Evolutionary conservation across 2,888 invertebrate species (phyloP), one percentile per base, ranked within the genome.

Genomic region (Andrena fulva): DNA sequence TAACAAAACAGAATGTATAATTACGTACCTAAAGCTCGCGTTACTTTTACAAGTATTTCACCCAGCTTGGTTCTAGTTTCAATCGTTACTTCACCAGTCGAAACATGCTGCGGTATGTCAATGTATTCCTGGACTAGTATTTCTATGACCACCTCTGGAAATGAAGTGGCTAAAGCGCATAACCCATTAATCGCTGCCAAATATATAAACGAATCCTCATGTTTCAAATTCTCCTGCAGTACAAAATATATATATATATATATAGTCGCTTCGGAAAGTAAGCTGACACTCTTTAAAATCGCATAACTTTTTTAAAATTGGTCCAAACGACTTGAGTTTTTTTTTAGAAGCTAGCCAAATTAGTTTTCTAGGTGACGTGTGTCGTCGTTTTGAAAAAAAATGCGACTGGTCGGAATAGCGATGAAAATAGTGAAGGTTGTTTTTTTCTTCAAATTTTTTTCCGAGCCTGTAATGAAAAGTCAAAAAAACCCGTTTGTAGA

Each of bases 141-240:
- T 82, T 96, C 95, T 50, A 98, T 93, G 0, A 97, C 96, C 89
- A 96, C 95, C 89, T 96, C 96, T 0, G 97, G 96, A 92, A 95
- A 96, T 70, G 95, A 93, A 48, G 95, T 95, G 12, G 96, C 96
- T 84, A 98, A 94, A 1, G 96, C 95, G 8, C 97, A 96, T 66
- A 98, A 93, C 1, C 97, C 97, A 91, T 97, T 96, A 24, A 98
- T 96, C 2, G 98, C 96, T 77, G 96, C 95, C 82, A 98, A 94
- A 92, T 98, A 98, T 77, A 98, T 95, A 92, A 97, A 98, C 0
- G 98, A 97, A 92, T 98, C 98, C 12, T 96, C 94, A 89, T 98
- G 95, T 91, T 96, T 96, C 0, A 98, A 92, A 94, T 97, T 96
- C 93, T 97, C 96, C 96, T 97, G 88, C 76, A 94, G 95, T 91